phyloP scores from a whole-genome alignment of 1,140 invertebrate genomes.

The Cylas formicarius region DNA sequence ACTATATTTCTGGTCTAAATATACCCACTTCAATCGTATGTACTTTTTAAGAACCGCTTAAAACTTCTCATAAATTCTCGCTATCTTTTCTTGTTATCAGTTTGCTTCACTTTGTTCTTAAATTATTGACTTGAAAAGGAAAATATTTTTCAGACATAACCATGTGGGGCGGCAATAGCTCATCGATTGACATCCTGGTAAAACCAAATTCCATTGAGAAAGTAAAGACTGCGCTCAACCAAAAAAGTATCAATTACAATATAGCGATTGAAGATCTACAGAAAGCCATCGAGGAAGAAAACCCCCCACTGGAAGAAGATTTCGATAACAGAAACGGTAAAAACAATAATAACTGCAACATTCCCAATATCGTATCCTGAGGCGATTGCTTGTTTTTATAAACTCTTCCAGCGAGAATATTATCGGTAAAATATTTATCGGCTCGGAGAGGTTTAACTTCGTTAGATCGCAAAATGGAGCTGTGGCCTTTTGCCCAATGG shows the following conservation, averaged over 20 bases:
- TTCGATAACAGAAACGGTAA: conserved; percentile 66
- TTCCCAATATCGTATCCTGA: not conserved
- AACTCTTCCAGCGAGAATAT: conserved; percentile 44
- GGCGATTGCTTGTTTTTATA: conserved; percentile 2
- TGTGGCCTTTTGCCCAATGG: conserved; percentile 51
- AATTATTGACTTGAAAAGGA: no score
- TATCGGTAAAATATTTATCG: conserved; percentile 47
- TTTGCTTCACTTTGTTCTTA: no score
- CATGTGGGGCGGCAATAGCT: conserved; percentile 60
- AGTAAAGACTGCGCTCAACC: conserved; percentile 46
- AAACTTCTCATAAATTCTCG: not conserved
- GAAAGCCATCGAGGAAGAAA: conserved; percentile 68
- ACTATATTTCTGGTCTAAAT: no score
- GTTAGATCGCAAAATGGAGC: conserved; percentile 47
- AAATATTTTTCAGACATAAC: conserved; percentile 51
- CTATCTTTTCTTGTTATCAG: not conserved
- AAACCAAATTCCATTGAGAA: conserved; percentile 49
- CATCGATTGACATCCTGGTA: conserved; percentile 59
- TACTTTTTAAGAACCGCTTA: not conserved
- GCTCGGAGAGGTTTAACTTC: conserved; percentile 50
- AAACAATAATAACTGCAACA: conserved; percentile 15
- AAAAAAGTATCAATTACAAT: conserved; percentile 54
- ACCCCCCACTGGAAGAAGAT: conserved; percentile 57
- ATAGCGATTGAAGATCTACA: conserved; percentile 69
- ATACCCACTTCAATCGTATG: no score